Percentiles rank a stretch among this genome's conserved stretches.
phyloP scores from a whole-genome alignment of 2,797 vertebrate species.

The Simalia tracyae region DNA sequence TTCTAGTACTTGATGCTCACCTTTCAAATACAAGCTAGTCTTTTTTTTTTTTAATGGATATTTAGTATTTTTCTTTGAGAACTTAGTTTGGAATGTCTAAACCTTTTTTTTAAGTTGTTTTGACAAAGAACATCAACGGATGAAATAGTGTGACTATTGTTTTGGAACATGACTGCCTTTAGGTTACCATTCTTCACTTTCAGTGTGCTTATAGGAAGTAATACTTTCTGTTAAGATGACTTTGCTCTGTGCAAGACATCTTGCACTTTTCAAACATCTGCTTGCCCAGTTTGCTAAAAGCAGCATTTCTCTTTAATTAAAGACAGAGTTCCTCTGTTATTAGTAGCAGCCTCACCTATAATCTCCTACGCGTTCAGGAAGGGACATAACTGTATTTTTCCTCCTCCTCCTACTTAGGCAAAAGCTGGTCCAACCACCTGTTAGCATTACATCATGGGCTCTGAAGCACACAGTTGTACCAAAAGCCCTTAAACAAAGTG shows the following conservation, averaged over 20 bases:
- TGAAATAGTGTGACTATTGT: background rate
- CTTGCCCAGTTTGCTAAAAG: conserved; percentile 36
- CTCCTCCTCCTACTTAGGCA: conserved; percentile 56
- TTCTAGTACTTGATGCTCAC: background rate
- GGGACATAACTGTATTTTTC: conserved; percentile 17
- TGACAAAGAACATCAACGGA: background rate
- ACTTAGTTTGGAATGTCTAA: background rate
- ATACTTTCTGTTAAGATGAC: background rate
- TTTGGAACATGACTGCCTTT: fast-evolving
- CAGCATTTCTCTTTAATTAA: conserved; percentile 7
- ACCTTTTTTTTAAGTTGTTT: background rate
- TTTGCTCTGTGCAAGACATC: background rate
- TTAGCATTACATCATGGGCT: conserved; percentile 78
- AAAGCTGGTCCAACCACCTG: conserved; percentile 82
- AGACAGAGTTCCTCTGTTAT: conserved; percentile 10
- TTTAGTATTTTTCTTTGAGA: background rate
- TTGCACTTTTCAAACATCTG: background rate
- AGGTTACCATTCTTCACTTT: background rate
- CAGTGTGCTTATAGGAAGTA: background rate
- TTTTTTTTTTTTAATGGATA: background rate
- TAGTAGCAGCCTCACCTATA: background rate
- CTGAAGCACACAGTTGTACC: conserved; percentile 68
- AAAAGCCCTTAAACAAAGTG: conserved; percentile 74
- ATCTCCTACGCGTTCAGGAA: background rate
- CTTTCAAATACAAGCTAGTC: background rate